These are phyloP conservation scores for Chionis minor DNA, from an alignment of 2,113 vertebrate species.

Conservation along the genomic window DNA sequence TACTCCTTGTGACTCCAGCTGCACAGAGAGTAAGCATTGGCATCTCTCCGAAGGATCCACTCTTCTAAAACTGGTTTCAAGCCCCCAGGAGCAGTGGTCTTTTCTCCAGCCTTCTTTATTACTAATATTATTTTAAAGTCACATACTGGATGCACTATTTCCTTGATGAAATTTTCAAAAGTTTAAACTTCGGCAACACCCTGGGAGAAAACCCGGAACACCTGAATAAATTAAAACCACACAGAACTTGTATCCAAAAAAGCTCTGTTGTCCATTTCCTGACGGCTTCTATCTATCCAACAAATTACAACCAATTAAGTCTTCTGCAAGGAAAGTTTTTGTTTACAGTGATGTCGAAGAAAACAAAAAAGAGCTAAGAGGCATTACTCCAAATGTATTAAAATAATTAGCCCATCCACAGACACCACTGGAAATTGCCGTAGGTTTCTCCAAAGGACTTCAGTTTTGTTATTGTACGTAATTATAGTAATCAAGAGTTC, in stretches of 20 bases:
- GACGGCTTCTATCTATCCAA: not conserved
- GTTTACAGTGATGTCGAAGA: not conserved
- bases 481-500: slow-evolving; percentile 3
- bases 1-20: not conserved
- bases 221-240: not conserved
- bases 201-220: not conserved
- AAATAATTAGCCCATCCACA: slow-evolving; percentile 47
- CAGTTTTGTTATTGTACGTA: not conserved
- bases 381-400: slow-evolving; percentile 23
- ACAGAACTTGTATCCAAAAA: not conserved
- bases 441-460: not conserved
- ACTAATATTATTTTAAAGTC: not conserved
- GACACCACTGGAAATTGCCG: slow-evolving; percentile 20
- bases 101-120: not conserved
- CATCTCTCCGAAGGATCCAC: not conserved
- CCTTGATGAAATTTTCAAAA: not conserved
- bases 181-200: not conserved
- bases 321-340: not conserved
- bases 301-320: slow-evolving; percentile 24
- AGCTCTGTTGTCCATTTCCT: not conserved
- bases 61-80: not conserved
- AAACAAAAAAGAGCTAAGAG: not conserved
- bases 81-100: not conserved
- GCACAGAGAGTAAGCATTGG: not conserved
- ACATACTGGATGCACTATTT: not conserved